These are phyloP conservation scores for Eupristina koningsbergeri DNA, from an alignment of 1,140 invertebrate genomes.

Conservation along the genomic window DNA sequence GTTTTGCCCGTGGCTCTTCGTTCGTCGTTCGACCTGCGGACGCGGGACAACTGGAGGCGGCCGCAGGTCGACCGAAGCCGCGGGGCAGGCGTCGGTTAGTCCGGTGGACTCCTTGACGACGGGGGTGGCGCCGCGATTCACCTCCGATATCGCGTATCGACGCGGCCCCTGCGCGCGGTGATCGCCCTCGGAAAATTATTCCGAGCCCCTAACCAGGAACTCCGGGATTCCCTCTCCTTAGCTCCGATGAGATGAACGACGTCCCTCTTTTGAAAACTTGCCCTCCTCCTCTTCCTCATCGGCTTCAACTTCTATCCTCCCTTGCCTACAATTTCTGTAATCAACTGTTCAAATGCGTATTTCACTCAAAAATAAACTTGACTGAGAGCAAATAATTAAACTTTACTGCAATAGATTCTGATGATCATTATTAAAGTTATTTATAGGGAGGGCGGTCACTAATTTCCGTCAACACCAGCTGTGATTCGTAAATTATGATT, in stretches of 20 bases:
- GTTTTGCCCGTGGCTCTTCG: background rate
- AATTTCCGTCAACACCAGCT: no score
- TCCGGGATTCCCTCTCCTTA: no score
- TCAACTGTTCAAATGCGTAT: no score
- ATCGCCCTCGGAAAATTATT: constrained; percentile 48
- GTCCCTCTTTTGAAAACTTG: background rate
- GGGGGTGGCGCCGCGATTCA: background rate
- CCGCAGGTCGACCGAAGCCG: background rate
- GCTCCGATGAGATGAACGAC: background rate
- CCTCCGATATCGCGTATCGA: constrained; percentile 25
- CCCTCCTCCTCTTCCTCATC: background rate
- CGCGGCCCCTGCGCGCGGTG: constrained; percentile 11
- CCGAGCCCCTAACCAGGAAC: background rate
- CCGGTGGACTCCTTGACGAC: constrained; percentile 39
- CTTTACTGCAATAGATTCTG: no score
- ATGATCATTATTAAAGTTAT: no score
- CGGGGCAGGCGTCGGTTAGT: background rate
- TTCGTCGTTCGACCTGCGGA: background rate
- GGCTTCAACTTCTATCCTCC: no score
- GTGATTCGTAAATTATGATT: no score
- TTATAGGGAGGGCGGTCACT: no score
- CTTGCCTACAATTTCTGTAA: no score
- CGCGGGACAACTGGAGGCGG: background rate
- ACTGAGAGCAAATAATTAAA: no score
- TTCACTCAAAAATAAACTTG: no score